Base-by-base conservation (phyloP, 2,797 vertebrate genomes). In the Myiothlypis chrysogaster region DNA sequence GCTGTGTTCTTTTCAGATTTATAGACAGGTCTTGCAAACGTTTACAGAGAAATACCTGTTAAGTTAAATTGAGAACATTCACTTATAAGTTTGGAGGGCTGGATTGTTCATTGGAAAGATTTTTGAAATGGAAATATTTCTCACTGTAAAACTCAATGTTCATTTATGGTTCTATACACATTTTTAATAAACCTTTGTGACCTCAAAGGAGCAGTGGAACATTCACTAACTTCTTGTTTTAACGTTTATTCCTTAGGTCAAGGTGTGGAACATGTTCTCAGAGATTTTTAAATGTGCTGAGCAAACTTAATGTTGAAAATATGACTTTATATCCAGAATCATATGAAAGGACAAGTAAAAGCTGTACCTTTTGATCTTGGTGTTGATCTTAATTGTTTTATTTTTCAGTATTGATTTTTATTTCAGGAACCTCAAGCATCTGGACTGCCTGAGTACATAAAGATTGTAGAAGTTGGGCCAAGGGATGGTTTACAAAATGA, bases 401-500 rank as follows among this genome's bases (percentile, higher is more conserved):
- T 76, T 46, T 83, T 87, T 85, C 70, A 73, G 30, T 86, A 61
- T 21, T 79, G 76, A 64, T 84, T 96, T 95, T 65, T 83, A 73
- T 97, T 98, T 83, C 95, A 99, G 99, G 97, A 97, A 56, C 88
- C 93, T 80, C 96, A 97, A 78, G 84, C 96, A 84, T 92, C 97
- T 39, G 98, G 98, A 92, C 98, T 98, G 87, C 99, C 99, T 86
- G 96, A 98, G 49, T 98, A 98, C 97, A 98, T 99, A 76, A 99
- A 99, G 98, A 98, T 99, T 93, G 99, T 99, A 77, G 99, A 99
- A 98, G 99, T 99, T 92, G 99, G 99, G 75, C 99, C 99, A 30
- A 98, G 99, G 94, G 99, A 99, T 96, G 99, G 99, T 90, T 98
- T 99, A 94, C 99, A 99, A 97, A 99, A 99, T 98, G 99, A 99